These are phyloP conservation scores for Melierax canorus DNA, from an alignment of 2,113 vertebrate genomes.

Conservation along the genomic window DNA sequence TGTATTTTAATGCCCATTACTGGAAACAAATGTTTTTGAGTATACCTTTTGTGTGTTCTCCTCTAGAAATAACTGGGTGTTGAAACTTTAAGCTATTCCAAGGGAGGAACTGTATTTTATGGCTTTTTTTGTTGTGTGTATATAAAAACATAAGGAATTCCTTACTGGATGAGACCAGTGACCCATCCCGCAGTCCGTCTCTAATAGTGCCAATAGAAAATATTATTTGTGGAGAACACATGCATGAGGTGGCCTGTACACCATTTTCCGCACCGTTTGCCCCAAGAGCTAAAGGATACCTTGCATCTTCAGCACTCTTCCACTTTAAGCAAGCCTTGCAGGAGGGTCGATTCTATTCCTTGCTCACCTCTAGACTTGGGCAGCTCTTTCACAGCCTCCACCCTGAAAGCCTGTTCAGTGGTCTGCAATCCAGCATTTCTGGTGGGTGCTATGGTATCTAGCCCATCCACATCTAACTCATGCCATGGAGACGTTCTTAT, in stretches of 20 bases:
- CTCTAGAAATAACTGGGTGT: not conserved
- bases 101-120: not conserved
- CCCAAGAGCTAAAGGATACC: not conserved
- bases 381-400: not conserved
- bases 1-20: not conserved
- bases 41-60: not conserved
- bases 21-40: not conserved
- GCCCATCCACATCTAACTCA: not conserved
- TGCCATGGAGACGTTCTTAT: not conserved
- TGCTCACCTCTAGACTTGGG: not conserved
- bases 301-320: not conserved
- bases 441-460: not conserved
- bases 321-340: not conserved
- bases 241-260: not conserved
- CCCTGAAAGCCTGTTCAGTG: not conserved
- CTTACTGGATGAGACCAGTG: not conserved
- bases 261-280: not conserved
- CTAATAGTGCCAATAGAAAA: not conserved
- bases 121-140: not conserved
- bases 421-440: not conserved
- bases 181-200: rapidly evolving
- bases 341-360: not conserved
- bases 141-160: not conserved
- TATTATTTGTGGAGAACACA: not conserved
- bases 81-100: not conserved